Conservation (phyloP, 2,113 vertebrate species). For the Tympanuchus pallidicinctus region DNA sequence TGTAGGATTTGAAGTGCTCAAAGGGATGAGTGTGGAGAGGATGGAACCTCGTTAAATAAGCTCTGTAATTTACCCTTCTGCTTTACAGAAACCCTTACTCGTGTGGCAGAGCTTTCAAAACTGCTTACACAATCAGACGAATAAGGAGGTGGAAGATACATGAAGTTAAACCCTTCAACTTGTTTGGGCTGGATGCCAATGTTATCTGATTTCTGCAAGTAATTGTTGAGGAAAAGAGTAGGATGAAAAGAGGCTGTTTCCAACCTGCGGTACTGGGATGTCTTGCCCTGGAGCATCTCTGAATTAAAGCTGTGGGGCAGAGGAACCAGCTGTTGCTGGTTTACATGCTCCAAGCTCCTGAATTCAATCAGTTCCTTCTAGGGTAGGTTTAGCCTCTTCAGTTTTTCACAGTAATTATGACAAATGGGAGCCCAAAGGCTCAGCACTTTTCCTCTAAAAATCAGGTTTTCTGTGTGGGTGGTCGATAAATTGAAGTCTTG, state of each 20-base stretch:
- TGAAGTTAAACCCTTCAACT: background rate
- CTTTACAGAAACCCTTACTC: background rate
- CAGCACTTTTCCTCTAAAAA: background rate
- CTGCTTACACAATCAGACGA: background rate
- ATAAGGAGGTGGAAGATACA: background rate
- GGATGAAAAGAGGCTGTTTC: background rate
- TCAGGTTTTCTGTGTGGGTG: background rate
- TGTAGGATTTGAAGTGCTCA: background rate
- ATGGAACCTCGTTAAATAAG: background rate
- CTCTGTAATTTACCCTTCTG: background rate
- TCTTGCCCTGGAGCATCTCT: background rate
- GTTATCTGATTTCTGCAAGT: background rate
- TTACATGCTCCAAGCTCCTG: background rate
- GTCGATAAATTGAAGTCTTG: constrained; percentile 21
- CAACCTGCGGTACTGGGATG: background rate
- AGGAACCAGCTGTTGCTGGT: background rate
- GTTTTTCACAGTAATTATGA: constrained; percentile 36
- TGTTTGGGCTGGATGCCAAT: background rate
- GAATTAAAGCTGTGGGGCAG: background rate
- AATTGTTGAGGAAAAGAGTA: background rate
- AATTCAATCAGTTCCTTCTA: background rate
- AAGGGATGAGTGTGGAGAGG: background rate
- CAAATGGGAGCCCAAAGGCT: constrained; percentile 18
- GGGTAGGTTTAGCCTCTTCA: background rate
- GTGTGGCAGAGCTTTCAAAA: background rate